phyloP scores from a whole-genome alignment of 2,888 invertebrate species.

The Coelopa pilipes region DNA sequence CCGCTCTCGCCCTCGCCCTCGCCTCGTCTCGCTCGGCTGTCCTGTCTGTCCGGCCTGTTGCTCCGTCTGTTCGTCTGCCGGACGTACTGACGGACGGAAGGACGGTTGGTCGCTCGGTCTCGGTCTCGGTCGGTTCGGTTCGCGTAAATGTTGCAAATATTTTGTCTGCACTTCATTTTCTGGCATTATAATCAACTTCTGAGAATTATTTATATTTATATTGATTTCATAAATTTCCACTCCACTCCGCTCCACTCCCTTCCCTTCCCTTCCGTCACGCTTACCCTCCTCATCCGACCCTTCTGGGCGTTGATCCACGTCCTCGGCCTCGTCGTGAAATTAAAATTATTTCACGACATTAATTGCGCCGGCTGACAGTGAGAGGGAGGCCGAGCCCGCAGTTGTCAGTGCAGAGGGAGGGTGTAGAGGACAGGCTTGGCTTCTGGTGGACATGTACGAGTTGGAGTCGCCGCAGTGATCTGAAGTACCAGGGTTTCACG shows the following conservation, averaged over 20 bases:
- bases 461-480: neutral
- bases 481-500: neutral
- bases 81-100: too few species aligned
- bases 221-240: constrained; percentile 27
- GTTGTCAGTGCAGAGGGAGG: neutral
- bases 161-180: constrained; percentile 28
- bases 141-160: constrained; percentile 23
- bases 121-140: too few species aligned
- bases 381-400: neutral
- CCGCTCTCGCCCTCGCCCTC: neutral
- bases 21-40: neutral
- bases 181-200: constrained; percentile 32
- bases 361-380: constrained; percentile 13
- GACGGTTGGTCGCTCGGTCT: too few species aligned
- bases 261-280: too few species aligned
- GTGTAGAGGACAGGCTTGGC: too few species aligned
- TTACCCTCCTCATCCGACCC: too few species aligned
- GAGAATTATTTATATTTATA: constrained; percentile 36
- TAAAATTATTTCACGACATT: constrained; percentile 25
- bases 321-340: constrained; percentile 10
- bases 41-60: neutral
- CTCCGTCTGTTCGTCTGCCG: too few species aligned
- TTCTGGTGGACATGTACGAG: neutral
- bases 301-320: neutral
- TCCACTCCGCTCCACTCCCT: too few species aligned